Base-by-base conservation (phyloP, 2,797 vertebrate genomes). In the Thalassophryne amazonica region DNA sequence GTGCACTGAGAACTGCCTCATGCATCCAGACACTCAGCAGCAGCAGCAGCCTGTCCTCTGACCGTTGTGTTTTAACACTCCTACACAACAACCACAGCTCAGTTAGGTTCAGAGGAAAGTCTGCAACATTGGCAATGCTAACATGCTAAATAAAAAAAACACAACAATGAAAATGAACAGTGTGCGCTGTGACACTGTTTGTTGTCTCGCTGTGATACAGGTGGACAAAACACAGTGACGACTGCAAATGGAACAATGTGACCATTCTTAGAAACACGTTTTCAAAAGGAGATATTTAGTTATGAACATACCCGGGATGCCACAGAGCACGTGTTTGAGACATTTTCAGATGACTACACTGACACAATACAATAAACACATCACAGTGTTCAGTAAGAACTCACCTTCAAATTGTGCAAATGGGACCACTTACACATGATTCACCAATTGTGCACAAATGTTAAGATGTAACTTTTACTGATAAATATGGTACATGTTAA, bases 1-100 rank as follows among this genome's bases (percentile, higher is more conserved):
- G 25, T 15, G 17, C 27, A 24, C 28, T 68, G 45, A 49, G 54
- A 80, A 65, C 13, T 58, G 46, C 78, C 49, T 84, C 68, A 73
- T 83, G 59, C 74, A 78, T 84, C 56, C 47, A 56, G 25, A 50
- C 17, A 27, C 69, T 46, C 41, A 9, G 63, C 62, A 82, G 68
- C 17, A 69, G 46, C 41, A 9, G 63, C 62, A 82, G 68, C 17
- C 57, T 83, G 80, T 84, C 75, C 60, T 72, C 75, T 73, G 67
- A 67, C 28, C 60, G 39, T 35, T 46, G 57, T 40, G 37, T 2
- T 21, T 34, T 16, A 0, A 7, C 12, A 27, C 2, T 15, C 34
- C 29, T 8, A 32, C 4, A 33, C 3, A 1, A 3, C 6, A 17
- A 28, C 4, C n/a, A n/a, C n/a, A n/a, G n/a, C n/a, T n/a, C n/a